A percentile compares a stretch with the other conserved stretches of the same genome.
These are phyloP conservation scores for Spicauda simplicius DNA, from an alignment of 2,888 invertebrate species.

Conservation along the genomic window DNA sequence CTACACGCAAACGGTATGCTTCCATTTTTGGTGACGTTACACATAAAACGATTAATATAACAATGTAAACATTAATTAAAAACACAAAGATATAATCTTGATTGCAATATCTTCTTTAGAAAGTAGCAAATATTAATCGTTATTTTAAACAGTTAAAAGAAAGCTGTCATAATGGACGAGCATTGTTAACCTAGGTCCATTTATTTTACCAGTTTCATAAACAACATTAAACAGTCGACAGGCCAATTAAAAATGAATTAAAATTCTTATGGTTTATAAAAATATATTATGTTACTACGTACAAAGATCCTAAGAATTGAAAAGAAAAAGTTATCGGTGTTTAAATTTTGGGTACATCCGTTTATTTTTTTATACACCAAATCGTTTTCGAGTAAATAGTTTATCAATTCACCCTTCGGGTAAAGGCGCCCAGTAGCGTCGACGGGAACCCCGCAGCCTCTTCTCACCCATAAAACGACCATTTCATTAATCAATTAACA, in stretches of 20 bases:
- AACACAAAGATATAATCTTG: constrained; percentile 12
- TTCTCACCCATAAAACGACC: constrained; percentile 39
- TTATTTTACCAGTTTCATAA: constrained; percentile 6
- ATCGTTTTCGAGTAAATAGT: constrained; percentile 1
- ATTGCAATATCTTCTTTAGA: constrained; percentile 7
- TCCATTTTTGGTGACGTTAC: constrained; percentile 30
- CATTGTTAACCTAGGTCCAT: constrained; percentile 16
- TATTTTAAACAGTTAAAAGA: constrained; percentile 23
- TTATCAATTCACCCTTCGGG: constrained; percentile 7
- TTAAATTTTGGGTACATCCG: neutral
- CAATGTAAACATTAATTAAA: constrained; percentile 14
- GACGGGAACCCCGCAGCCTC: constrained; percentile 54
- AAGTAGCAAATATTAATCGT: constrained; percentile 27
- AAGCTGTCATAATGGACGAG: constrained; percentile 9
- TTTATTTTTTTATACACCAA: neutral
- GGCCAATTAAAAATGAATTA: constrained; percentile 20
- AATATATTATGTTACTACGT: neutral
- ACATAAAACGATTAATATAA: constrained; percentile 7
- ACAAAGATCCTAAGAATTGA: neutral
- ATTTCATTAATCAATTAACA: constrained; percentile 35
- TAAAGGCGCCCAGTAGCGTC: constrained; percentile 53
- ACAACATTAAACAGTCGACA: neutral
- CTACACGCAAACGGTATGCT: constrained; percentile 15
- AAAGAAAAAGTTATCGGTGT: neutral
- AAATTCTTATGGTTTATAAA: too few relatives aligned